Evolutionary conservation across 2,888 invertebrate genomes (phyloP), one percentile per base, ranked within the genome.

Genomic region (Acanthacorydalis orientalis): DNA sequence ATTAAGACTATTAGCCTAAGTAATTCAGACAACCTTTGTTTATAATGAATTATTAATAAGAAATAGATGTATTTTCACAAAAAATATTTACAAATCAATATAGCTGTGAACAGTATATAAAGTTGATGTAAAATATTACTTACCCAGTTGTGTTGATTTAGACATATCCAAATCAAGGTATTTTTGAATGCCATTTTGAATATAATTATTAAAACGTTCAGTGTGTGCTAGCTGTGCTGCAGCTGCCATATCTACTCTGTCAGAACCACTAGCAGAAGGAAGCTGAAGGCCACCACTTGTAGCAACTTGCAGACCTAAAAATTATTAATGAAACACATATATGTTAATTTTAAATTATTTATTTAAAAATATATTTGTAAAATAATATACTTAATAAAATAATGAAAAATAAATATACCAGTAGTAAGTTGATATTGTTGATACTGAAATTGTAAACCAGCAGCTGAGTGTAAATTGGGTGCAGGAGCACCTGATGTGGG

Each of bases 261-360:
- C 23, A 23, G 31, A 12, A 23, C 39, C 46, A 6, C 31, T 12
- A 31, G 31, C 12, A 7, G 45, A 31, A 35, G 49, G 54, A 53
- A 54, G 55, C 49, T 47, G 58, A 56, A 54, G 52, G 49, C 55
- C 52, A 48, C 55, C 52, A 55, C 48, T 48, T 23, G 60, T 57
- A 52, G 59, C 60, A 55, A 63, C 67, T 60, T 70, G 70, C 55
- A 74, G 66, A 52, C 59, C 50, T 56, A 31, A 43, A 43, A 43
- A 31, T 32, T 4, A 32, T 16, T 31, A 8, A 31, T 43, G n/a
- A 10, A 31, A 8, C n/a, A n/a, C n/a, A n/a, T n/a, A n/a, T n/a
- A n/a, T n/a, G n/a, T n/a, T n/a, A n/a, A n/a, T n/a, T n/a, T n/a
- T n/a, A n/a, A n/a, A n/a, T n/a, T n/a, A n/a, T n/a, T n/a, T n/a